Conservation (phyloP, 2,888 invertebrate species). For the Falcaria lacertinaria region DNA sequence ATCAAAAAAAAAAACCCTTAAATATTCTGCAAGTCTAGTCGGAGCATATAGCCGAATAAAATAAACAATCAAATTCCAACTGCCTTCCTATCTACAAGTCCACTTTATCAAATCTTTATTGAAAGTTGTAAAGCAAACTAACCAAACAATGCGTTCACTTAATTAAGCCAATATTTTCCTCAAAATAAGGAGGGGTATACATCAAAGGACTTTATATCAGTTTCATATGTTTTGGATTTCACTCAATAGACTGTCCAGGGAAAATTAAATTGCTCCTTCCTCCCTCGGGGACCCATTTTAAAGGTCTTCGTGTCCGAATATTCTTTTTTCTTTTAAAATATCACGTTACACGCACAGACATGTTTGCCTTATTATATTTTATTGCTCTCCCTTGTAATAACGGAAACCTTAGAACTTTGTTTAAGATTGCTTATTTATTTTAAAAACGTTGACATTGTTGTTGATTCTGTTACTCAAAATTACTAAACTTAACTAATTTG, state of each 20-base stretch:
- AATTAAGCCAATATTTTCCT: conserved; percentile 55
- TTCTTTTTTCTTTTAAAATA: conserved; percentile 57
- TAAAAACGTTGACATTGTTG: conserved; percentile 11
- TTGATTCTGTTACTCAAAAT: no score
- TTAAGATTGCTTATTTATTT: conserved; percentile 11
- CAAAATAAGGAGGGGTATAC: conserved; percentile 53
- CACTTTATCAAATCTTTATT: not conserved
- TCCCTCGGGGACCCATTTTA: conserved; percentile 54
- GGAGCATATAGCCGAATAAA: no score
- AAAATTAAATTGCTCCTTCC: conserved; percentile 66
- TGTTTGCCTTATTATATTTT: conserved; percentile 60
- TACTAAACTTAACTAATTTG: no score
- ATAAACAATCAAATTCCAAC: no score
- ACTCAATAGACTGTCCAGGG: conserved; percentile 61
- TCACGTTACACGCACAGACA: conserved; percentile 58
- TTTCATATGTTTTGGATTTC: conserved; percentile 75
- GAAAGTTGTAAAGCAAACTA: not conserved
- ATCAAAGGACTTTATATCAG: conserved; percentile 61
- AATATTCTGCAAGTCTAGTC: no score
- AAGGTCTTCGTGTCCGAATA: conserved; percentile 65
- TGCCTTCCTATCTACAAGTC: not conserved
- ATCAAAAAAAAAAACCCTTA: no score
- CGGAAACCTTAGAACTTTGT: conserved; percentile 52
- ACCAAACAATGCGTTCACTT: conserved; percentile 1
- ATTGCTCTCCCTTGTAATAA: conserved; percentile 50